Evolutionary conservation across 2,888 invertebrate genomes (phyloP).

Genomic region (Alentia gelatinosa): DNA sequence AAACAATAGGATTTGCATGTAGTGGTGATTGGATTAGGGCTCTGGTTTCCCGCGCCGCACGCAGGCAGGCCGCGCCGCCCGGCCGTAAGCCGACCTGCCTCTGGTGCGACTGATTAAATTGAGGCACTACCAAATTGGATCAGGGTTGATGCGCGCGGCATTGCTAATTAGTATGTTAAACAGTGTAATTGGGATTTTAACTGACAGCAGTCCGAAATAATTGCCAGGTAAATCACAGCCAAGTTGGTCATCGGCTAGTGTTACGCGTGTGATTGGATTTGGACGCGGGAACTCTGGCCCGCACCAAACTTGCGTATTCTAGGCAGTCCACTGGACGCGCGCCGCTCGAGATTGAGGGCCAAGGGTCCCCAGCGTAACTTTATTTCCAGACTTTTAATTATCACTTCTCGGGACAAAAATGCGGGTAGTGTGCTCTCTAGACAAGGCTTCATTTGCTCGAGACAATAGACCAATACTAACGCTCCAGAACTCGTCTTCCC

Average conservation of each 20-base stretch:
- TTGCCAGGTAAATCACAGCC: slow-evolving; percentile 53
- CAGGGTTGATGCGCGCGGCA: slow-evolving; percentile 53
- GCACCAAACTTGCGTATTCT: slow-evolving; percentile 46
- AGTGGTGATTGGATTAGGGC: slow-evolving; percentile 51
- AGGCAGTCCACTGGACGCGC: slow-evolving; percentile 21
- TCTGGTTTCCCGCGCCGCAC: slow-evolving; percentile 14
- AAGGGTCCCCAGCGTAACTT: neutral
- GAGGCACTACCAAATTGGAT: slow-evolving; percentile 51
- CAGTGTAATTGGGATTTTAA: slow-evolving; percentile 56
- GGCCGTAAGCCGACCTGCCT: slow-evolving; percentile 1
- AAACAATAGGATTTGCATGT: slow-evolving; percentile 55
- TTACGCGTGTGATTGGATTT: slow-evolving; percentile 51
- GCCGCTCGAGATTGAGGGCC: neutral
- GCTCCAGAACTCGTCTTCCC: neutral
- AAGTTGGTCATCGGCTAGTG: slow-evolving; percentile 51
- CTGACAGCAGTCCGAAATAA: slow-evolving; percentile 54
- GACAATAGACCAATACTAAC: neutral
- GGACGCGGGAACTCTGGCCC: slow-evolving; percentile 28
- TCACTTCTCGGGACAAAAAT: neutral
- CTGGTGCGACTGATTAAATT: slow-evolving; percentile 51
- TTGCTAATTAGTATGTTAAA: slow-evolving; percentile 55
- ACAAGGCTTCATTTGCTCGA: neutral
- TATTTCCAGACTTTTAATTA: slow-evolving; percentile 32
- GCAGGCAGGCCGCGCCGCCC: neutral
- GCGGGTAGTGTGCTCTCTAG: slow-evolving; percentile 17